Evolutionary conservation across 2,888 invertebrate species (phyloP), one percentile per base, ranked within the genome.

Genomic region (Aplocera efformata): DNA sequence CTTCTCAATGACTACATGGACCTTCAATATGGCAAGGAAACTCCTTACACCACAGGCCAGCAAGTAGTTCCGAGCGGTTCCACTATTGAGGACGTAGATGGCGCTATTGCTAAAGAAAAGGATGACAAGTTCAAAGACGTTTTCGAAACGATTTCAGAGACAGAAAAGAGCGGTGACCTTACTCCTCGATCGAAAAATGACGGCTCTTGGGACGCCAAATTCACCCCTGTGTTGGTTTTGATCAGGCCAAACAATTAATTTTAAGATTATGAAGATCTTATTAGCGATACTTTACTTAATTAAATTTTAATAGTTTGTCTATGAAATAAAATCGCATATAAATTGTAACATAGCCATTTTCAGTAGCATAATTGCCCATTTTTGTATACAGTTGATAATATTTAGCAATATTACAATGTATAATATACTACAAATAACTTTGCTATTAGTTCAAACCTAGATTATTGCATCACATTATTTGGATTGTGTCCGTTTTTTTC

Each of bases 1-100:
- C 50, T 86, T 6, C 63, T 86, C 0, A 82, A 83, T 24, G 86
- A 86, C 49, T 81, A 61, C 59, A 84, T 86, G 85, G 83, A 84
- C 42, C 60, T 86, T 0, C 78, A 78, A 13, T 83, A 76, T 27
- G 78, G 65, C 0, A 80, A 79, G 43, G 72, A 73, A 32, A 86
- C 84, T 2, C 79, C 79, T 0, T 86, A 82, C 58, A 85, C 86
- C 0, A 83, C 81, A 1, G 86, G 86, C 3, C 67, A 83, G 44
- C 72, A 71, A 33, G 73, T 86, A 0, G 8, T 86, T 0, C 86
- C 86, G 0, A 32, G 58, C 0, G 78, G 67, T 0, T 50, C 70
- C 0, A 68, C 71, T 0, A 60, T 80, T 10, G 62, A 64, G 1
- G 80, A 85, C 11, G 71, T 86, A 0, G 71, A 80, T 21, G 57